Base-by-base conservation (phyloP, 2,797 vertebrate species). In the Rhynchotus rufescens region DNA sequence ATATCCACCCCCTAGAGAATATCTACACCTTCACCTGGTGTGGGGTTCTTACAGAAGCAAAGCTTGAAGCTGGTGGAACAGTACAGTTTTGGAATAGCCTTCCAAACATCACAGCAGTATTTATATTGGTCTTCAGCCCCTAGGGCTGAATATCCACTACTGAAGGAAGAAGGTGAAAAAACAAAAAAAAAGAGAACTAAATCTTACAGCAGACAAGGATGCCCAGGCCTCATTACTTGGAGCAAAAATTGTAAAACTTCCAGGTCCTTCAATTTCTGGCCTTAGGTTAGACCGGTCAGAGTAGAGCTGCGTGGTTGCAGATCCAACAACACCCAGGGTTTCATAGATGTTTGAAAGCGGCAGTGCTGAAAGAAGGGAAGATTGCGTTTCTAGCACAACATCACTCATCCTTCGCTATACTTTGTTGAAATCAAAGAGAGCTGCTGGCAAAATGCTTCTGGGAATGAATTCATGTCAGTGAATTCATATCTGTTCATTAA, bases 201-300 rank as follows among this genome's bases (percentile, higher is more conserved):
- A 85, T 94, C 99, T 98, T 97, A 99, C 99, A 25, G 98, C 97
- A 45, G 99, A 97, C 93, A 99, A 96, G 28, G 98, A 97, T 0
- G 98, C 97, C 99, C 99, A 99, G 88, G 99, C 99, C 83, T 99
- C 98, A 5, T 99, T 99, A 94, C 99, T 99, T 8, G 99, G 99
- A 84, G 99, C 98, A 22, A 99, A 99, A 97, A 99, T 99, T 12
- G 99, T 99, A 93, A 99, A 99, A 92, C 98, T 99, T 74, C 99
- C 99, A 0, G 99, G 99, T 9, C 99, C 99, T 88, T 99, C 99
- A 1, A 99, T 98, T 96, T 99, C 99, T 4, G 98, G 98, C 95
- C 96, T 98, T 66, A 99, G 97, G 52, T 98, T 97, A 1, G 98
- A 98, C 65, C 99, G 98, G 42, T 99, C 98, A 0, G 99, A 98